Base-by-base conservation (phyloP, 2,113 vertebrate genomes). In the Mastomys coucha region DNA sequence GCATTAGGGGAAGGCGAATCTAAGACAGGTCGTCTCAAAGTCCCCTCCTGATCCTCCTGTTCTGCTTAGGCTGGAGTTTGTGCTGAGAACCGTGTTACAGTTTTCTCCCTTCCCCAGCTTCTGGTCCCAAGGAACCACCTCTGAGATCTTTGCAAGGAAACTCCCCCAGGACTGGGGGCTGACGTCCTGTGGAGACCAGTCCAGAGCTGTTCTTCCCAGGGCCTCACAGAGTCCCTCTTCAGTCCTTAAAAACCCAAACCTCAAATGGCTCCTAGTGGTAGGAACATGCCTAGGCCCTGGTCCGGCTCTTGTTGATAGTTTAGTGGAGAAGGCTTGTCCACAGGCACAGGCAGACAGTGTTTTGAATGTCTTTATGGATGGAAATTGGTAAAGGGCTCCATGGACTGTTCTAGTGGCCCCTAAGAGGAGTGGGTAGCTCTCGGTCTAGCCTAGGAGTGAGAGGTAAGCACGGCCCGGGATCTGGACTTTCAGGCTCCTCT, bases 281-380 rank as follows among this genome's bases (percentile, higher is more conserved):
- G 63, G 81, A 72, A 12, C 2, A 16, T 20, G 33, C 65, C 42
- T 1, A 63, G 75, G 56, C 58, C 49, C 6, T 0, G 20, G 86
- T 31, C 78, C 3, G 0, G 4, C 19, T 67, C 24, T 76, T 80
- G 22, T 45, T 0, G 1, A 11, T 0, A 5, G n/a, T 20, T 4
- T 0, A 1, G 20, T 1, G 7, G 39, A 60, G 24, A 65, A 51
- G 45, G 11, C 78, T 45, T n/a, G 58, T 45, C 65, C 9, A 45
- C 36, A 26, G 26, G 76, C 28, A 69, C 3, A 1, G 76, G 60
- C 8, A 19, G 26, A 7, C 65, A 58, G 10, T 8, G 26, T 20
- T 75, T 77, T 39, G 11, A 51, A 22, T 60, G 87, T 76, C 42
- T 45, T 80, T 56, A 0, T 16, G 77, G 24, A 26, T 53, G 31